These are phyloP conservation scores for Cosmia trapezina DNA, from an alignment of 2,888 invertebrate genomes.

Conservation along the genomic window DNA sequence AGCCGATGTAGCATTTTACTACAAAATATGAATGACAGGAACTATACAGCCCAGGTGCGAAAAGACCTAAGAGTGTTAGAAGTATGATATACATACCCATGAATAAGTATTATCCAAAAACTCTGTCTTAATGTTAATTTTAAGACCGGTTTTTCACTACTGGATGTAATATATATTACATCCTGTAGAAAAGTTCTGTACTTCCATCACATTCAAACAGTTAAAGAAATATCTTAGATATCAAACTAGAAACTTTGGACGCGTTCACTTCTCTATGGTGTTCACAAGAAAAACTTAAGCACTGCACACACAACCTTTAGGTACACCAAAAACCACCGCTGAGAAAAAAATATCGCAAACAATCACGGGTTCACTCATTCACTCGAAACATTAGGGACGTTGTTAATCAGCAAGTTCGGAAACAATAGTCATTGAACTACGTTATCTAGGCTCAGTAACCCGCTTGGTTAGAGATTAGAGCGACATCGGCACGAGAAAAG, in stretches of 20 bases:
- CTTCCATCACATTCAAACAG: background rate
- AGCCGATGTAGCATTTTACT: background rate
- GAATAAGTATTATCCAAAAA: background rate
- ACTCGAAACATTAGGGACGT: background rate
- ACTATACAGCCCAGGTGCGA: too few species aligned
- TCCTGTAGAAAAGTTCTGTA: background rate
- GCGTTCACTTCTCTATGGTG: too few species aligned
- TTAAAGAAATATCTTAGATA: background rate
- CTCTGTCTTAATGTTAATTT: background rate
- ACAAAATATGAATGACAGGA: background rate
- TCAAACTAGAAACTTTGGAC: background rate
- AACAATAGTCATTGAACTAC: conserved; percentile 5
- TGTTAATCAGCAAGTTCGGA: background rate
- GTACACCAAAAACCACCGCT: background rate
- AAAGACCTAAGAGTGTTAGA: background rate
- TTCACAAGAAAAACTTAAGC: background rate
- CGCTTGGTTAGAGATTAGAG: conserved; percentile 17
- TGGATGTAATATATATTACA: too few species aligned
- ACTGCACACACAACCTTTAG: background rate
- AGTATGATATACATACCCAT: background rate
- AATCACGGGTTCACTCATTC: background rate
- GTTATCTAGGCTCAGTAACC: conserved; percentile 21
- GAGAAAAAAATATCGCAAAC: background rate
- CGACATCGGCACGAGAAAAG: conserved; percentile 30
- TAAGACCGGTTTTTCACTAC: too few species aligned